phyloP scores from a whole-genome alignment of 2,797 vertebrate genomes.

The Thaleichthys pacificus region DNA sequence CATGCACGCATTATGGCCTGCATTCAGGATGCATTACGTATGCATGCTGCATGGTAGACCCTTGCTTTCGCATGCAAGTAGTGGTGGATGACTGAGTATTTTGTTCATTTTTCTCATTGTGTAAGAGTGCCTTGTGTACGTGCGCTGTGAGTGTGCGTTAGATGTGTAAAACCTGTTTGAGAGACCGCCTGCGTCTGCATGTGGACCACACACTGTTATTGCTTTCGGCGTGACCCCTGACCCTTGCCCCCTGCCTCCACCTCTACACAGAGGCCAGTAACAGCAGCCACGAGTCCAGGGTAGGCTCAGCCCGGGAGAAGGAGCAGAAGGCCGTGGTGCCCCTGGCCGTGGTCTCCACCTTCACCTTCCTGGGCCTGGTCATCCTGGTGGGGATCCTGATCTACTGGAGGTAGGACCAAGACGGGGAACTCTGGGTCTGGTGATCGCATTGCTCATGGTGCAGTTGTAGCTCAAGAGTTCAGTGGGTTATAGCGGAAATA shows the following conservation, averaged over 20 bases:
- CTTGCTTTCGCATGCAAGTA: background rate
- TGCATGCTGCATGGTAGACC: background rate
- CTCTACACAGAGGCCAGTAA: slow-evolving; percentile 88
- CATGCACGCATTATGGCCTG: background rate
- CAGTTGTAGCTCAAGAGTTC: background rate
- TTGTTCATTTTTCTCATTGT: background rate
- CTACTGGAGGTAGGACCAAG: slow-evolving; percentile 91
- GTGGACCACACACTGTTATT: background rate
- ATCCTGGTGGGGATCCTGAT: slow-evolving; percentile 92
- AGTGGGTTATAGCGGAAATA: background rate
- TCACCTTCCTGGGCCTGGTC: slow-evolving; percentile 89
- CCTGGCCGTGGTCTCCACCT: slow-evolving; percentile 91
- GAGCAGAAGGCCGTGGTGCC: slow-evolving; percentile 88
- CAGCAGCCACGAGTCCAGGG: slow-evolving; percentile 96
- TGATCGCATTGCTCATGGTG: background rate
- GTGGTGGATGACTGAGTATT: background rate
- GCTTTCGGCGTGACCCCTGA: background rate
- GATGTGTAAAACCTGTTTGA: background rate
- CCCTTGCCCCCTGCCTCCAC: slow-evolving; percentile 63
- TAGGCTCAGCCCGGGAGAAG: slow-evolving; percentile 83
- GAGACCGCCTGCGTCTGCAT: background rate
- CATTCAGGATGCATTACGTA: background rate
- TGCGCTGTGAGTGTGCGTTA: background rate
- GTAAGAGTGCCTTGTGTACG: background rate
- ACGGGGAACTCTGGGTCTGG: background rate